Conservation (phyloP, 2,888 invertebrate genomes). For the Cataglyphis livida region DNA sequence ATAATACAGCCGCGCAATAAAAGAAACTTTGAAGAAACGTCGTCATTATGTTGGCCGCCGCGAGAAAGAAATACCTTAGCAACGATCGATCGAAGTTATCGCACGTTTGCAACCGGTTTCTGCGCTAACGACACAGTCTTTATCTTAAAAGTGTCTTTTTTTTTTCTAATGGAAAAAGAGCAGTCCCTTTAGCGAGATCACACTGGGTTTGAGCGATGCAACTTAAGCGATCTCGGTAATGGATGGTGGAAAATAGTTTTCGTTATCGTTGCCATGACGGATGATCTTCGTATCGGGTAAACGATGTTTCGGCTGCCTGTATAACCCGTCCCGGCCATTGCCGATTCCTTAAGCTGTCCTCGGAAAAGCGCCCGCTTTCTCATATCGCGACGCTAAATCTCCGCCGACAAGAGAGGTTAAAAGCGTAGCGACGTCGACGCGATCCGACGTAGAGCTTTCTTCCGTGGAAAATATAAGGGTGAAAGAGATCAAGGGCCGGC, state of each 20-base stretch:
- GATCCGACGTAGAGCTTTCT: not conserved
- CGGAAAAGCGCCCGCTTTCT: conserved; percentile 41
- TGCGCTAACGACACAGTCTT: conserved; percentile 46
- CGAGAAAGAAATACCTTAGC: conserved; percentile 51
- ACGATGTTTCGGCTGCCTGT: conserved; percentile 44
- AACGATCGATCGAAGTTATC: conserved; percentile 58
- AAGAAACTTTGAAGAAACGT: conserved; percentile 52
- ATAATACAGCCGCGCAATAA: conserved; percentile 30
- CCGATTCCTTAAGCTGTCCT: conserved; percentile 55
- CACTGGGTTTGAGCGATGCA: conserved; percentile 39
- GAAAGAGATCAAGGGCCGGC: conserved; percentile 46
- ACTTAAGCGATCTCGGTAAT: conserved; percentile 47
- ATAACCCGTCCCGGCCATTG: conserved; percentile 32
- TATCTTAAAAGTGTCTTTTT: conserved; percentile 41
- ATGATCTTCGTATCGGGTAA: conserved; percentile 52
- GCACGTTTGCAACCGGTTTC: conserved; percentile 35
- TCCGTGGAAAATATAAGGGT: conserved; percentile 33
- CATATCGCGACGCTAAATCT: conserved; percentile 53
- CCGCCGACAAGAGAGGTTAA: conserved; percentile 31
- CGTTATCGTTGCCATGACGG: conserved; percentile 52
- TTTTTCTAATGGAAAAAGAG: conserved; percentile 50
- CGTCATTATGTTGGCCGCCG: conserved; percentile 33
- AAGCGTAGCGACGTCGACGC: conserved; percentile 37
- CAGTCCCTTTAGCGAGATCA: conserved; percentile 30
- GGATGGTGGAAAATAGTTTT: conserved; percentile 54